phyloP scores from a whole-genome alignment of 2,888 invertebrate genomes.

The Caenorhabditis doughertyi region DNA sequence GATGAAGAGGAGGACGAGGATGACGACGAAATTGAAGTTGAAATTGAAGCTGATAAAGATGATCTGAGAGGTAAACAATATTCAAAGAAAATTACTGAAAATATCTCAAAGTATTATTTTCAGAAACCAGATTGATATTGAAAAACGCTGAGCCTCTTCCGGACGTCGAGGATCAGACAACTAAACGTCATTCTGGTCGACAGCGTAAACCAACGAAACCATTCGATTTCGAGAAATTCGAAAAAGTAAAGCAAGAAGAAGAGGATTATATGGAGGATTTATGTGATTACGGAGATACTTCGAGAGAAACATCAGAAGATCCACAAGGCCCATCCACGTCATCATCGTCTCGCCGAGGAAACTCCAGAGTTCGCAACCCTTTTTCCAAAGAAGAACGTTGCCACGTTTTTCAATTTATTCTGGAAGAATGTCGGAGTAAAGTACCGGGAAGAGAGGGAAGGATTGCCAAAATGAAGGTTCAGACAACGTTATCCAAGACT shows the following conservation, averaged over 20 bases:
- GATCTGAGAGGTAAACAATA: too few species aligned
- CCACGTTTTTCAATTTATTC: not conserved
- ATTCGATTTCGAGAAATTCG: not conserved
- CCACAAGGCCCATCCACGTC: too few species aligned
- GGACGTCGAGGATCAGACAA: not conserved
- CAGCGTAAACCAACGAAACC: not conserved
- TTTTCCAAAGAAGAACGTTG: not conserved
- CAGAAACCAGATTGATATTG: not conserved
- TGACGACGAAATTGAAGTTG: too few species aligned
- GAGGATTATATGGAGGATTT: not conserved
- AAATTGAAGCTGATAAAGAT: too few species aligned
- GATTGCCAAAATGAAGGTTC: constrained; percentile 3
- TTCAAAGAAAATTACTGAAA: not conserved
- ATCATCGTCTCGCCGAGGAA: not conserved
- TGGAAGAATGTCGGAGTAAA: not conserved
- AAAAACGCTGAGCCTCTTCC: too few species aligned
- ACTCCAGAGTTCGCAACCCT: not conserved
- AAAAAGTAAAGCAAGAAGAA: not conserved
- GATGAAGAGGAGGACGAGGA: too few species aligned
- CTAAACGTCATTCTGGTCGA: not conserved
- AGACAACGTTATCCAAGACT: not conserved
- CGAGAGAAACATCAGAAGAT: not conserved
- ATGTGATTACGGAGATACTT: too few species aligned
- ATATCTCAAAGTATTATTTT: not conserved
- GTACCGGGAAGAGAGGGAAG: not conserved